These are phyloP conservation scores for Oenanthe melanoleuca DNA, from an alignment of 2,113 vertebrate genomes.

Conservation along the genomic window DNA sequence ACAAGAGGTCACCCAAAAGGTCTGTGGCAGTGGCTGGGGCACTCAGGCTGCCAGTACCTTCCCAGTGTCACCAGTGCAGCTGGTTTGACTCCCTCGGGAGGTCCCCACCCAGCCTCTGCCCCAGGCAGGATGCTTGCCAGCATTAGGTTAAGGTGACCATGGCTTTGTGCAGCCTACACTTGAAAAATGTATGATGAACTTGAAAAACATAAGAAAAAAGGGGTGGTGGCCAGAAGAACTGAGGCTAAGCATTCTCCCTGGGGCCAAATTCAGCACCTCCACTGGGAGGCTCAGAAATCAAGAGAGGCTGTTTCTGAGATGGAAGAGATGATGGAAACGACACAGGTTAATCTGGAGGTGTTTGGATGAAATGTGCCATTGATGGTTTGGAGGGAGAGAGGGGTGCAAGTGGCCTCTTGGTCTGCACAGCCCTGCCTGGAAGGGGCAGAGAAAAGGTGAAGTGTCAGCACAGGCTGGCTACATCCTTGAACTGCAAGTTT, in stretches of 20 bases:
- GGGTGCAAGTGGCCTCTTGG: not conserved
- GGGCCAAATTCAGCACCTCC: not conserved
- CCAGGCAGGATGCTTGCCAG: not conserved
- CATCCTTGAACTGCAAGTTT: not conserved
- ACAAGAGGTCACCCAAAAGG: not conserved
- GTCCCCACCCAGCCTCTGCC: not conserved
- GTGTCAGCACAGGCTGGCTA: not conserved
- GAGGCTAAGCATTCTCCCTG: not conserved
- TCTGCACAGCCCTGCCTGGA: not conserved
- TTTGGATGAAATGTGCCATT: not conserved
- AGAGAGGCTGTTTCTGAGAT: not conserved
- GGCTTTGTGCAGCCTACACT: not conserved
- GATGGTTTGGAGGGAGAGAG: not conserved
- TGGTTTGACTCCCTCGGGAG: not conserved
- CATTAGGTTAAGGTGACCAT: not conserved
- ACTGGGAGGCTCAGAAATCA: not conserved
- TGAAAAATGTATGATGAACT: not conserved
- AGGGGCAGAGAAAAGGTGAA: not conserved
- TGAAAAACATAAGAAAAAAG: not conserved
- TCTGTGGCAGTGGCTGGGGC: rapidly evolving
- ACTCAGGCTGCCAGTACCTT: not conserved
- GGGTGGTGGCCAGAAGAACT: not conserved
- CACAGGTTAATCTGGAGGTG: not conserved
- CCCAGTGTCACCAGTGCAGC: not conserved
- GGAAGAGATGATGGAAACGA: not conserved